Evolutionary conservation across 1,140 invertebrate genomes (phyloP).

Genomic region (Eriosoma lanigerum): DNA sequence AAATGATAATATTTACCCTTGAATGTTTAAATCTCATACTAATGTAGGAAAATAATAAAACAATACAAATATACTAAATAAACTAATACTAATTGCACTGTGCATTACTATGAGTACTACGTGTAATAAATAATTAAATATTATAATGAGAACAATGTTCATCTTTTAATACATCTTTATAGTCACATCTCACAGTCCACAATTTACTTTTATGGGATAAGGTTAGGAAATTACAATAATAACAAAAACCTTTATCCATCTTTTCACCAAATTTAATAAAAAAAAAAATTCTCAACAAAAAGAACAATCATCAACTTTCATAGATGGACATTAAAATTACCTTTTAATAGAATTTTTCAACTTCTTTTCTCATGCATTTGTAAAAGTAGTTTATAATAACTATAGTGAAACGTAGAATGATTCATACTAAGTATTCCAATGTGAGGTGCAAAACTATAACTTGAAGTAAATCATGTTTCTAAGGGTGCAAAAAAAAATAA

Average conservation of each 20-base stretch:
- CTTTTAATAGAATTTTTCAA: background rate
- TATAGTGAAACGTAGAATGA: background rate
- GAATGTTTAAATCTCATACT: background rate
- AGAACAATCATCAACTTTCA: background rate
- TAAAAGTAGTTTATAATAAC: background rate
- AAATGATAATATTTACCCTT: background rate
- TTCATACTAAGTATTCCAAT: slow-evolving; percentile 17
- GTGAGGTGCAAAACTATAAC: slow-evolving; percentile 34
- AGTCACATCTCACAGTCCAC: background rate
- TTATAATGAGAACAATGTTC: background rate
- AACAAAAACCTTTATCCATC: no score
- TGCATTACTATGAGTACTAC: background rate
- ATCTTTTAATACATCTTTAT: background rate
- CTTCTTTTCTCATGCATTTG: background rate
- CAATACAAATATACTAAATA: background rate
- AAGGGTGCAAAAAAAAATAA: slow-evolving; percentile 23
- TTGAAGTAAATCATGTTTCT: background rate
- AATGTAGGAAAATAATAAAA: background rate
- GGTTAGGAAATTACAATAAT: no score
- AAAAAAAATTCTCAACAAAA: background rate
- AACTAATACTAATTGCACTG: background rate
- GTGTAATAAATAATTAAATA: background rate
- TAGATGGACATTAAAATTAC: background rate
- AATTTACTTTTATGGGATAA: no score
- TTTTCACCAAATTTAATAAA: background rate